phyloP scores from a whole-genome alignment of 64 coral and sea anemone genomes.

The Dendrophyllia cribrosa region DNA sequence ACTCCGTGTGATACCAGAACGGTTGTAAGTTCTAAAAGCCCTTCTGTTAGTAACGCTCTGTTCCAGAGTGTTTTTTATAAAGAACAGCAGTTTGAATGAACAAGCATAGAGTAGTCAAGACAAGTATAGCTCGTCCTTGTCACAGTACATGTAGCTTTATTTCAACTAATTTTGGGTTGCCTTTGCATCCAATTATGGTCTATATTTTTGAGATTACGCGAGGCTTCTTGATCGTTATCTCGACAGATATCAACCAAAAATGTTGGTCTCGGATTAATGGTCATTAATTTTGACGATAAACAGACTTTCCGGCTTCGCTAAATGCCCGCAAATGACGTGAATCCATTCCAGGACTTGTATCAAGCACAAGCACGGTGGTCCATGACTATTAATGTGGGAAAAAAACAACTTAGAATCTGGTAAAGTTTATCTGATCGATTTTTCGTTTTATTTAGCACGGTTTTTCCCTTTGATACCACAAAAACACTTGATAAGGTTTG shows the following conservation, averaged over 20 bases:
- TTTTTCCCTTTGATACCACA: background rate
- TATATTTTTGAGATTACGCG: background rate
- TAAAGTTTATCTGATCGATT: background rate
- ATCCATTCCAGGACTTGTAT: constrained; percentile 3
- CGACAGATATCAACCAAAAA: constrained; percentile 13
- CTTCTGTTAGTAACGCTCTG: background rate
- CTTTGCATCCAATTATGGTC: constrained; percentile 54
- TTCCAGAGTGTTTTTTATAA: background rate
- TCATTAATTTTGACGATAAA: constrained; percentile 57
- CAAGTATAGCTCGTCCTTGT: background rate
- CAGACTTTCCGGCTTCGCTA: constrained; percentile 32
- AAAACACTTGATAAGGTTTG: background rate
- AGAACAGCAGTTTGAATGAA: background rate
- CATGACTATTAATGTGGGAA: background rate
- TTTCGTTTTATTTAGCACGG: background rate
- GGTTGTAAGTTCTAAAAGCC: background rate
- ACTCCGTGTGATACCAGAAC: background rate
- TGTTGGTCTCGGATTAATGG: constrained; percentile 33
- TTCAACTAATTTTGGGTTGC: background rate
- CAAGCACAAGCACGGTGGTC: constrained; percentile 26
- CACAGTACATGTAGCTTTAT: background rate
- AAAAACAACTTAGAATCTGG: background rate
- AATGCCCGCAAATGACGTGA: constrained; percentile 11
- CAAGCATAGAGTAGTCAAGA: background rate
- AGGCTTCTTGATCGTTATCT: constrained; percentile 32